Evolutionary conservation across 2,888 invertebrate genomes (phyloP).

Genomic region (Epinotia demarniana): DNA sequence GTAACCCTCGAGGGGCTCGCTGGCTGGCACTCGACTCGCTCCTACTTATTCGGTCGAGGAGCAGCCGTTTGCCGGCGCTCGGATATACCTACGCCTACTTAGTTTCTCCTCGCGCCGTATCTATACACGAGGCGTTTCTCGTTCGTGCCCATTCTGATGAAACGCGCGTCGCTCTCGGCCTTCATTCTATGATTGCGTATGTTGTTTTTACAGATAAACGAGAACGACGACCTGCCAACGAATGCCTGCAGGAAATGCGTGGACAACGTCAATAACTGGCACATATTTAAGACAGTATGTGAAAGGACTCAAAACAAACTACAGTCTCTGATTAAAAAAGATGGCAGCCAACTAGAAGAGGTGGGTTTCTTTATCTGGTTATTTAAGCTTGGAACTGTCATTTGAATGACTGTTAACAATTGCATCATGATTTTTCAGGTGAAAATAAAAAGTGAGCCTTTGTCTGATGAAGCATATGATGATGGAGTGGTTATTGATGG

Average conservation of each 20-base stretch:
- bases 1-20: conserved; percentile 83
- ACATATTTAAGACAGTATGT: conserved; percentile 86
- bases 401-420: conserved; percentile 55
- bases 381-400: conserved; percentile 71
- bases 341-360: conserved; percentile 83
- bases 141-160: conserved; percentile 77
- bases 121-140: conserved; percentile 78
- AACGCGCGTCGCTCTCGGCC: conserved; percentile 75
- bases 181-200: conserved; percentile 76
- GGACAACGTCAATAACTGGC: conserved; percentile 87
- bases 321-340: conserved; percentile 83
- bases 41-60: conserved; percentile 83
- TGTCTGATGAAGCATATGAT: conserved; percentile 82
- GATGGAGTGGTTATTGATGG: conserved; percentile 83
- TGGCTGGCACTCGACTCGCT: conserved; percentile 82
- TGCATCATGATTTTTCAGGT: conserved; percentile 77
- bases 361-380: conserved; percentile 70
- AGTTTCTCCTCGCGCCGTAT: conserved; percentile 80
- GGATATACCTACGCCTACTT: conserved; percentile 81
- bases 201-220: conserved; percentile 85
- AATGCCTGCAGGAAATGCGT: conserved; percentile 87
- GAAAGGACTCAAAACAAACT: conserved; percentile 87
- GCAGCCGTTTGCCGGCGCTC: conserved; percentile 75
- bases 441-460: conserved; percentile 84
- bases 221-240: conserved; percentile 86